Conservation (phyloP, 2,888 invertebrate genomes). For the Dione juno region DNA sequence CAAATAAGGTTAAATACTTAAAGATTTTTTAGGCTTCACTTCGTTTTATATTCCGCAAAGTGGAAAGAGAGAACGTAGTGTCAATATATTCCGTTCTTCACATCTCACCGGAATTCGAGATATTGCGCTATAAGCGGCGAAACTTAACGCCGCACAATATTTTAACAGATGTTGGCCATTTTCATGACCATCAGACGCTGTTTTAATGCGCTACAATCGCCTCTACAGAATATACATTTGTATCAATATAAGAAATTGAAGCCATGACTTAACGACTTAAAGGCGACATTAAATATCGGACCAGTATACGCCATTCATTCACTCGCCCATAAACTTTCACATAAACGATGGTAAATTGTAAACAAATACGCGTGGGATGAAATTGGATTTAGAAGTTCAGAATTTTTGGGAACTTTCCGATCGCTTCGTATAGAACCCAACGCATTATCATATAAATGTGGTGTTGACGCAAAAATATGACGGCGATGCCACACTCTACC, state of each 20-base stretch:
- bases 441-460: slow-evolving; percentile 65
- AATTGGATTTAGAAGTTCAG: slow-evolving; percentile 80
- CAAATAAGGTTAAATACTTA: too few species aligned
- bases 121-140: background rate
- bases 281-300: too few species aligned
- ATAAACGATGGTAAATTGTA: slow-evolving; percentile 52
- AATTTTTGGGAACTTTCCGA: slow-evolving; percentile 76
- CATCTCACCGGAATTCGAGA: too few species aligned
- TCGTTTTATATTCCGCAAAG: too few species aligned
- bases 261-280: too few species aligned
- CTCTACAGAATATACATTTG: too few species aligned
- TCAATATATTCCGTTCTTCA: too few species aligned
- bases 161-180: too few species aligned
- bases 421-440: slow-evolving; percentile 66
- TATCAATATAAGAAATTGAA: too few species aligned
- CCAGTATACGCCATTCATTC: background rate
- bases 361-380: slow-evolving; percentile 69
- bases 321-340: background rate
- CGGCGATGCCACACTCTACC: slow-evolving; percentile 48
- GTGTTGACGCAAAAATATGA: slow-evolving; percentile 78
- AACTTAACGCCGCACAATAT: background rate
- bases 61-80: too few species aligned
- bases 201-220: background rate
- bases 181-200: too few species aligned
- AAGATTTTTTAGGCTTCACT: too few species aligned